Base-by-base conservation (phyloP, 2,113 vertebrate genomes). In the Scopus umbretta region DNA sequence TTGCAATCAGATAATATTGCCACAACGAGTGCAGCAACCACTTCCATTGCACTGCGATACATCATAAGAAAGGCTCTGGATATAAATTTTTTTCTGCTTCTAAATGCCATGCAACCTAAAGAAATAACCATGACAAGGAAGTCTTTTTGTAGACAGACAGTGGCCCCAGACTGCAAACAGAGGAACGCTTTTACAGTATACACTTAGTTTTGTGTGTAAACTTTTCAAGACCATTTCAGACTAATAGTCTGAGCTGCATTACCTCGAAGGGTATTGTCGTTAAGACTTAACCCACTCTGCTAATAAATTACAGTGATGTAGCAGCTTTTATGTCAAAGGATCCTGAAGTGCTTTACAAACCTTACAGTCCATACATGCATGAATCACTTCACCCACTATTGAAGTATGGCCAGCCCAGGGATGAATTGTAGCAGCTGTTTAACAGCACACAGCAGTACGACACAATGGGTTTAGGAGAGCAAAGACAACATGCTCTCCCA, bases 341-440 rank as follows among this genome's bases (percentile, higher is more conserved):
- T 92, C 89, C 89, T 95, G 95, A 97, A 97, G 92, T 94, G 96
- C 96, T 96, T 97, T 95, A 96, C 95, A 96, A 90, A 97, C 91
- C 94, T 97, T 97, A 95, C 95, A 95, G 94, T 95, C 95, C 95
- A 90, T 94, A 96, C 86, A 91, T 95, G 84, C 94, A 95, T 96
- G 95, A 97, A 97, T 96, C 95, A 94, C 97, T 97, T 96, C 74
- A 93, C 78, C 91, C 91, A 96, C 96, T 85, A 97, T 95, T 96
- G 96, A 97, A 95, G 95, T 95, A 96, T 97, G 92, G 79, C 87
- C 74, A 94, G 87, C 50, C 91, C 78, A 97, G 55, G 87, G 81
- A 94, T 94, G 85, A 97, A 97, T 97, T 96, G 95, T 94, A 95
- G 97, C 95, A 96, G 94, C 95, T 96, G 97, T 96, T 97, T 83